Percentiles rank a stretch among this genome's conserved stretches.
phyloP scores from a whole-genome alignment of 2,797 vertebrate species.

The Pyrrhura leucotis region DNA sequence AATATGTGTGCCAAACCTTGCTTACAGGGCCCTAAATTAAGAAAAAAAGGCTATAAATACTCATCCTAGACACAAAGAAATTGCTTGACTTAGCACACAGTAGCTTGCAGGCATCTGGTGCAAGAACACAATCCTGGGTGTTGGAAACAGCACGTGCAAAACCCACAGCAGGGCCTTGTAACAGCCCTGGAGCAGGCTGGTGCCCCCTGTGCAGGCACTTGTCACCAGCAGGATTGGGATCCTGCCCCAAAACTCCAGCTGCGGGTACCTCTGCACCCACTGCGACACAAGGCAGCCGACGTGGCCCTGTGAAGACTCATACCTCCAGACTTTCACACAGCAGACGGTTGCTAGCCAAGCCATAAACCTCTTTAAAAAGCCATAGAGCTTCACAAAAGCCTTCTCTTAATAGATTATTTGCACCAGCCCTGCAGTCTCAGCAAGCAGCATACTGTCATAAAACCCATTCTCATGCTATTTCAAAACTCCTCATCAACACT shows the following conservation, averaged over 20 bases:
- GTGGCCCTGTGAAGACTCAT: accelerated
- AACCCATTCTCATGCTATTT: slow-evolving; percentile 65
- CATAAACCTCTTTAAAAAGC: slow-evolving; percentile 48
- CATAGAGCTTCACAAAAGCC: slow-evolving; percentile 43
- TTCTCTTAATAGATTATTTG: slow-evolving; percentile 45
- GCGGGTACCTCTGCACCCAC: accelerated
- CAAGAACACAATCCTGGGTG: accelerated
- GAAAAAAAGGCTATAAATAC: accelerated
- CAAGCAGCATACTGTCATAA: slow-evolving; percentile 36
- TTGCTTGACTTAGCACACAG: accelerated
- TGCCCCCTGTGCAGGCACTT: accelerated
- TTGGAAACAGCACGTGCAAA: accelerated
- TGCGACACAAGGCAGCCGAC: not conserved
- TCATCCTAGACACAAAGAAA: accelerated
- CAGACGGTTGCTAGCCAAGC: not conserved
- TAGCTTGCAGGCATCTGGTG: accelerated
- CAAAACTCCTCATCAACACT: slow-evolving; percentile 57
- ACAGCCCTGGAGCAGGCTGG: accelerated
- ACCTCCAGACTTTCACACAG: not conserved
- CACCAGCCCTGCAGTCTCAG: slow-evolving; percentile 49
- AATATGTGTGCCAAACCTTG: accelerated
- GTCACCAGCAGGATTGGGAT: not conserved
- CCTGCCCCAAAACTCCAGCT: not conserved
- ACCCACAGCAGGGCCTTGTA: accelerated
- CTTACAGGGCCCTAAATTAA: not conserved